Conservation (phyloP, 2,797 vertebrate species). For the Amblyopsis hoosieri region DNA sequence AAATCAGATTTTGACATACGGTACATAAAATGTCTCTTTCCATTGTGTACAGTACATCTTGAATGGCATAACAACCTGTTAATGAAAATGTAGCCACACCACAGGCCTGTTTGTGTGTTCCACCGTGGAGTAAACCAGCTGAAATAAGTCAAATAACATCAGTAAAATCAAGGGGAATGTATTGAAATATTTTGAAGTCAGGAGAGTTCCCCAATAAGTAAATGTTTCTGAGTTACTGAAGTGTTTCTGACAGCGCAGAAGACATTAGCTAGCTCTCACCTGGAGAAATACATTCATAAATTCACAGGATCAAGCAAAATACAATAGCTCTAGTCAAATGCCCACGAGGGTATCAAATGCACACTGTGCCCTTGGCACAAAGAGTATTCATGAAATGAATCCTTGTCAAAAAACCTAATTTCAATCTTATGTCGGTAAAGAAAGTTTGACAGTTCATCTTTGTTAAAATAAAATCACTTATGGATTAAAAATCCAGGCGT, state of each 20-base stretch:
- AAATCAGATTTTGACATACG: too few relatives aligned
- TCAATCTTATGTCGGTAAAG: constrained; percentile 28
- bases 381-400: constrained; percentile 31
- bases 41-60: too few relatives aligned
- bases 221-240: constrained; percentile 83
- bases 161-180: constrained; percentile 81
- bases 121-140: constrained; percentile 42
- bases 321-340: constrained; percentile 54
- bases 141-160: constrained; percentile 71
- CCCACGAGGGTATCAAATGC: constrained; percentile 30
- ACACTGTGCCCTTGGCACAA: constrained; percentile 12
- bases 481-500: constrained; percentile 6
- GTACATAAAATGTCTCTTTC: too few relatives aligned
- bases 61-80: too few relatives aligned
- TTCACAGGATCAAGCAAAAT: constrained; percentile 53
- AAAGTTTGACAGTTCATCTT: constrained; percentile 42
- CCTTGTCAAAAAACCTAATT: constrained; percentile 36
- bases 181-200: constrained; percentile 82
- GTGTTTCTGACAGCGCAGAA: constrained; percentile 64
- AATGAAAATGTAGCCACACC: too few relatives aligned
- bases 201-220: constrained; percentile 67
- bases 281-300: constrained; percentile 57
- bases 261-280: constrained; percentile 70
- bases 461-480: constrained; percentile 30
- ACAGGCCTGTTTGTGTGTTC: constrained; percentile 32